phyloP scores from a whole-genome alignment of 2,797 vertebrate genomes.

The Simalia tracyae region DNA sequence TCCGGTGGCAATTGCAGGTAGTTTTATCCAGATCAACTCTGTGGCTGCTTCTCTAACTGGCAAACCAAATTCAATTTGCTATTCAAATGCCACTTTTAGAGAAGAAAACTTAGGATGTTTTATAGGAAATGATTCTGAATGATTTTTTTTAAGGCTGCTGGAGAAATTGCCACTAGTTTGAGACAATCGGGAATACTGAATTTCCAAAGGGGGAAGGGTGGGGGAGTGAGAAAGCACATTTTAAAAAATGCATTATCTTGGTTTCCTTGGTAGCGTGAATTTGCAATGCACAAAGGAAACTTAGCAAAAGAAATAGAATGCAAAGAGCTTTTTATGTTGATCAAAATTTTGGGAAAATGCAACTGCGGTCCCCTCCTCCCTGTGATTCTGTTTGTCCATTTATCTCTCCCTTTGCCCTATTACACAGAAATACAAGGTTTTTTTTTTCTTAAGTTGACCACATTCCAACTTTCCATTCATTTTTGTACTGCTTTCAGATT shows the following conservation, averaged over 20 bases:
- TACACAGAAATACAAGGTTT: not conserved
- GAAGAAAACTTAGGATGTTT: not conserved
- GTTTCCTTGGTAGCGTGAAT: not conserved
- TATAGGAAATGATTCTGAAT: not conserved
- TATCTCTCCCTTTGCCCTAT: not conserved
- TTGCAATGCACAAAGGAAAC: slow-evolving; percentile 1
- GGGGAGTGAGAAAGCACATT: not conserved
- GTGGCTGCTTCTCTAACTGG: not conserved
- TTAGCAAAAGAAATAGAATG: not conserved
- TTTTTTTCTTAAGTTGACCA: not conserved
- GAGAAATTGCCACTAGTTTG: not conserved
- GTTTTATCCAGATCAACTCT: not conserved
- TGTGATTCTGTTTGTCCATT: not conserved
- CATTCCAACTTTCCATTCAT: slow-evolving; percentile 5
- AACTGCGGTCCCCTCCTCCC: not conserved
- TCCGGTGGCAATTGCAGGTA: not conserved
- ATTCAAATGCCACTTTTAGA: not conserved
- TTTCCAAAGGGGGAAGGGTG: not conserved
- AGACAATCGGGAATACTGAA: not conserved
- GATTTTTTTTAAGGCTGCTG: not conserved
- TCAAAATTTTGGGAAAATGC: not conserved
- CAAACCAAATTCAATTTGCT: not conserved
- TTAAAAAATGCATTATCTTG: not conserved
- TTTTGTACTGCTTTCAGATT: not conserved
- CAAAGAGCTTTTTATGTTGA: not conserved